A percentile compares a stretch with the other conserved stretches of the same genome.
Evolutionary conservation across 2,888 invertebrate genomes (phyloP).

Genomic region (Nymphalis polychloros): DNA sequence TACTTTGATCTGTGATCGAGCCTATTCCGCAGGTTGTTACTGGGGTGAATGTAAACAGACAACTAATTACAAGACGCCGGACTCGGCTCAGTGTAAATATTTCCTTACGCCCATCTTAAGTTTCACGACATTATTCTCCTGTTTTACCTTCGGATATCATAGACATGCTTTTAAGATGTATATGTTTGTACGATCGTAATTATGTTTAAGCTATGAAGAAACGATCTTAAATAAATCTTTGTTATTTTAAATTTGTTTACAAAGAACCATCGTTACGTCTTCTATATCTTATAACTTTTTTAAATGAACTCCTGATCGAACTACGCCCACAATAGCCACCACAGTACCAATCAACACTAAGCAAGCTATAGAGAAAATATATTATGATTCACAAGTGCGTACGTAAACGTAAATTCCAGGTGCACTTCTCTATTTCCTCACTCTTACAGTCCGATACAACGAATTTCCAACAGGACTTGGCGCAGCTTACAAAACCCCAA

Average conservation of each 20-base stretch:
- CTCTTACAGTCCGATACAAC: too few relatives aligned
- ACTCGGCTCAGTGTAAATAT: slow-evolving; percentile 52
- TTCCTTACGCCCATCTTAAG: slow-evolving; percentile 40
- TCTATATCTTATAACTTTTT: too few relatives aligned
- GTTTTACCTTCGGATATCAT: slow-evolving; percentile 28
- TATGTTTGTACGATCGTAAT: slow-evolving; percentile 12
- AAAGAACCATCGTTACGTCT: neutral
- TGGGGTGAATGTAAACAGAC: slow-evolving; percentile 54
- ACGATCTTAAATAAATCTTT: slow-evolving; percentile 4
- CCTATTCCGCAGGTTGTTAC: slow-evolving; percentile 36
- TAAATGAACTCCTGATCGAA: too few relatives aligned
- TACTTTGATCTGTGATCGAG: slow-evolving; percentile 19
- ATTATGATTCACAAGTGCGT: too few relatives aligned
- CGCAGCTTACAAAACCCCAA: too few relatives aligned
- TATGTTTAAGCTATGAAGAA: neutral
- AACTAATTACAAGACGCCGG: slow-evolving; percentile 63
- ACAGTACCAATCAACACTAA: too few relatives aligned
- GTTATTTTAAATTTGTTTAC: neutral
- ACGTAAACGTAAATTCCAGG: too few relatives aligned
- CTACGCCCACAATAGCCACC: too few relatives aligned
- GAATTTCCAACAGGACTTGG: too few relatives aligned
- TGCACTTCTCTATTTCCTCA: too few relatives aligned
- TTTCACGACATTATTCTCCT: slow-evolving; percentile 39
- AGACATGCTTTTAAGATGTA: slow-evolving; percentile 21
- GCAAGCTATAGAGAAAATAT: too few relatives aligned